Evolutionary conservation across 35 echinoderm and acorn worm genomes (phyloP), one percentile per base, ranked within the genome.

Genomic region (Anneissia japonica): DNA sequence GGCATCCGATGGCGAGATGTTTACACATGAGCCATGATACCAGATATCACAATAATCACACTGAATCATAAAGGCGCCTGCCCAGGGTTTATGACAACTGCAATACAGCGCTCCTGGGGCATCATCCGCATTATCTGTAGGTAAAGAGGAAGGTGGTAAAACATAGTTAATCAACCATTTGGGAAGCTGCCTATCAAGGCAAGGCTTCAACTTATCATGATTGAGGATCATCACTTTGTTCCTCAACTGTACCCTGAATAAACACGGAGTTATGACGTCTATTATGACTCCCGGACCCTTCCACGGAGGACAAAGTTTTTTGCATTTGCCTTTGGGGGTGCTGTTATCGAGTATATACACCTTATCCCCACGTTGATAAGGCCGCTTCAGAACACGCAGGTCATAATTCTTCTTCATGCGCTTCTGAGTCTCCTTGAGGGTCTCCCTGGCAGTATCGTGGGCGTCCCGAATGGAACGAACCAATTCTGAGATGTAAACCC

Each of bases 381-480:
- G 16, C 19, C 72, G 12, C 0, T 30, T 3, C n/a, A 64, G 41
- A 10, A 92, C 46, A 21, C 36, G 46, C 19, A 92, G 37, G 36
- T 86, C 89, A 43, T 91, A 91, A 43, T 91, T 38, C 72, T 83
- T 79, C 33, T 86, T 86, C 84, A 91, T 91, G 3, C 39, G 4
- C 0, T 37, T 17, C 33, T 91, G 89, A 23, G 74, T 83, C 2
- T 40, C 14, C 79, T 80, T 88, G 4, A 92, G 39, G 17, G 9
- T 87, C 5, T 34, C 40, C 7, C 90, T 38, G 19, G 90, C 90
- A 0, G 39, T 46, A 35, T 87, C 43, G 80, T 83, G 90, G 32
- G 46, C 77, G 19, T 73, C 5, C 36, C 82, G 46, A 0, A 87
- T 23, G 29, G 90, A 0, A 31, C 74, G 0, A 6, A 55, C 77